A percentile compares a stretch with the other conserved stretches of the same genome.
These are phyloP conservation scores for Drosophila seclusa DNA, from an alignment of 2,888 invertebrate species.

Conservation along the genomic window DNA sequence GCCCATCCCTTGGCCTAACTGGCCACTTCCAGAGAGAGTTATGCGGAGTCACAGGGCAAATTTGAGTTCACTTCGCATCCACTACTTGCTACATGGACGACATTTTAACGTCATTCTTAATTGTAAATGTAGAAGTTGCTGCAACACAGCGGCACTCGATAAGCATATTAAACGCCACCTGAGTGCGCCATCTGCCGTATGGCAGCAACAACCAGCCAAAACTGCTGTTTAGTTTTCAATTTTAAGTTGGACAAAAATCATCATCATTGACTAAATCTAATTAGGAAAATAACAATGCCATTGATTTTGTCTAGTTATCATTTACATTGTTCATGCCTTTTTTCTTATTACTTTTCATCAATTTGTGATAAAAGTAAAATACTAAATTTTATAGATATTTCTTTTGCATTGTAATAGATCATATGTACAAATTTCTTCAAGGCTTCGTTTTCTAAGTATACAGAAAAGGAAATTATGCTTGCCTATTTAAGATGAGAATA, in stretches of 20 bases:
- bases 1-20: conserved; percentile 2
- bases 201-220: background rate
- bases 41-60: conserved; percentile 26
- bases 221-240: background rate
- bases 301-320: background rate
- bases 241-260: background rate
- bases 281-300: background rate
- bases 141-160: background rate
- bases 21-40: conserved; percentile 26
- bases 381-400: background rate
- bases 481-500: background rate
- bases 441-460: background rate
- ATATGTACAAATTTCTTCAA: background rate
- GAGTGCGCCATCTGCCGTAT: background rate
- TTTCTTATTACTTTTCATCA: background rate
- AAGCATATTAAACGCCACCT: conserved; percentile 23
- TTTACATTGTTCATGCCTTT: background rate
- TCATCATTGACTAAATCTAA: background rate
- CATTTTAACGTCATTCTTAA: conserved; percentile 39
- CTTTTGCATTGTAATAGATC: background rate
- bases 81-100: conserved; percentile 36
- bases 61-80: conserved; percentile 24
- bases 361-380: background rate
- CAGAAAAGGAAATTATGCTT: background rate
- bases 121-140: conserved; percentile 28